Base-by-base conservation (phyloP, 2,797 vertebrate species). In the Ptychobarbus kaznakovi region DNA sequence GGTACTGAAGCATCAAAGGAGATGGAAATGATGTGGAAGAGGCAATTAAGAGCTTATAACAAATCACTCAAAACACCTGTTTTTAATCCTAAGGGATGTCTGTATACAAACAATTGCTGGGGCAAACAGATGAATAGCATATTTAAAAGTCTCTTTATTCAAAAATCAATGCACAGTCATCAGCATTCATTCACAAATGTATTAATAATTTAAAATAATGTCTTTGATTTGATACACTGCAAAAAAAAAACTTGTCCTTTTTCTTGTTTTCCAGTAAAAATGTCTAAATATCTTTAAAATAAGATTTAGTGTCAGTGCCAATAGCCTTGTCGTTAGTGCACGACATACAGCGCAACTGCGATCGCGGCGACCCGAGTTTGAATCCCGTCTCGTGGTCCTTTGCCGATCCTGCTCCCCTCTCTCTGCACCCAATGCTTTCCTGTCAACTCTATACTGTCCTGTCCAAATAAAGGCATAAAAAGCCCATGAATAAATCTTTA, bases 11-110 rank as follows among this genome's bases (percentile, higher is more conserved):
- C 76, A 80, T 75, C 69, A 70, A 76, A 86, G 10, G 4, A 75
- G n/a, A 84, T 73, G 44, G 63, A 75, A 75, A 32, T 75, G 85
- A 84, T 75, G 75, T 81, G 53, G 66, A 40, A 80, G 87, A 86
- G n/a, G 16, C 74, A 74, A 81, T 87, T 82, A 87, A 82, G 66
- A 70, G 40, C 35, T 86, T 70, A 72, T 78, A 70, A 82, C 49
- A 83, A 70, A 86, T 82, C 61, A 66, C 72, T 65, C 35, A 53
- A 82, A 66, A 66, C 63, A 80, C 22, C 66, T 77, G 38, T 72
- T 76, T 61, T 82, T 83, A 70, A 42, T 58, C 42, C 15, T 16
- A 38, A 69, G 35, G 46, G 28, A 56, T 18, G 10, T 9, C 10
- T 22, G 66, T 40, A 28, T 42, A 51, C 28, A 15, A 72, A 61